Percentiles rank a stretch among this genome's conserved stretches.
These are phyloP conservation scores for Chionodraco myersi DNA, from an alignment of 2,113 vertebrate genomes.

Conservation along the genomic window DNA sequence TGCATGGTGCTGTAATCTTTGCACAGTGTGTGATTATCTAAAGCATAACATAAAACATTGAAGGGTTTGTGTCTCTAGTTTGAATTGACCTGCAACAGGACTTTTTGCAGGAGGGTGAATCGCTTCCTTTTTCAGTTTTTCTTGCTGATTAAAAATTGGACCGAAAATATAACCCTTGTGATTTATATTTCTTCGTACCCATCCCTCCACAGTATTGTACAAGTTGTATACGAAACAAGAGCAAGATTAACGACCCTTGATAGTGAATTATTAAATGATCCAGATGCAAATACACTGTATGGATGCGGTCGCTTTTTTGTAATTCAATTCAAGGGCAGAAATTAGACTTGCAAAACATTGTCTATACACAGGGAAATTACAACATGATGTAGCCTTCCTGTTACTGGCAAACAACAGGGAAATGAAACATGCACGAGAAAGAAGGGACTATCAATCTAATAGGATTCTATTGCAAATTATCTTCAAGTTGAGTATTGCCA, in stretches of 20 bases:
- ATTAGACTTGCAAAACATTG: constrained; percentile 82
- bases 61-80: constrained; percentile 42
- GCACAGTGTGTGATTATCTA: constrained; percentile 58
- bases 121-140: constrained; percentile 41
- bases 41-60: constrained; percentile 48
- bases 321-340: constrained; percentile 78
- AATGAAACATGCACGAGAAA: constrained; percentile 74
- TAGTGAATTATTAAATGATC: constrained; percentile 70
- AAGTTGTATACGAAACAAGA: constrained; percentile 55
- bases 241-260: constrained; percentile 72
- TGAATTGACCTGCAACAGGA: constrained; percentile 46
- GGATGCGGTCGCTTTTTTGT: constrained; percentile 57
- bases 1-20: constrained; percentile 57
- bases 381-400: constrained; percentile 62
- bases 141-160: constrained; percentile 40
- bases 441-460: constrained; percentile 75
- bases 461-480: constrained; percentile 67
- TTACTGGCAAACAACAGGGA: constrained; percentile 74
- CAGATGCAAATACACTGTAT: constrained; percentile 69
- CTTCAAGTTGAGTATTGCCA: constrained; percentile 47
- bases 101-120: neutral
- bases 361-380: constrained; percentile 68
- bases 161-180: constrained; percentile 34
- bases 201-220: constrained; percentile 49
- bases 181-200: constrained; percentile 47